phyloP scores from a whole-genome alignment of 2,797 vertebrate species.

The Calcarius lapponicus region DNA sequence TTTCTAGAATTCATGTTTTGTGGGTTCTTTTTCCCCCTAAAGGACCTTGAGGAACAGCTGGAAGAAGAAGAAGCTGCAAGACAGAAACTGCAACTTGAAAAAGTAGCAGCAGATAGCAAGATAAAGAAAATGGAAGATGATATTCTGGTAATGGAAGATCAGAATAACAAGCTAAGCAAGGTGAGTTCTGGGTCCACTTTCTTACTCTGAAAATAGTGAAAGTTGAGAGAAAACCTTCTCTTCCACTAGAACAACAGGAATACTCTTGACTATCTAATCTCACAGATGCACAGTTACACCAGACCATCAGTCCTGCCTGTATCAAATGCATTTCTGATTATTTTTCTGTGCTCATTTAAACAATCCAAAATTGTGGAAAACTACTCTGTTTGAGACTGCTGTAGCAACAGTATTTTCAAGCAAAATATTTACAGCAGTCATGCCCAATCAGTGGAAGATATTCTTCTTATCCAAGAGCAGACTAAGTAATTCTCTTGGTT shows the following conservation, averaged over 20 bases:
- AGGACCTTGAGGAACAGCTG: conserved; percentile 95
- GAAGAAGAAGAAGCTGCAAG: conserved; percentile 94
- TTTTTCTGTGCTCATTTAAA: neutral
- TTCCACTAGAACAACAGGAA: neutral
- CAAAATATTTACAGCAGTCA: neutral
- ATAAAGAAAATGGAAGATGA: conserved; percentile 97
- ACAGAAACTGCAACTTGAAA: conserved; percentile 95
- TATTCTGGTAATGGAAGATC: conserved; percentile 92
- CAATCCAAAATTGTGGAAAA: neutral
- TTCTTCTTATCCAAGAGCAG: neutral
- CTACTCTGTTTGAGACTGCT: neutral
- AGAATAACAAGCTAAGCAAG: conserved; percentile 93
- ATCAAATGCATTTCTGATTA: neutral
- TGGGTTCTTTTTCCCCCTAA: neutral
- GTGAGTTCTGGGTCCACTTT: conserved; percentile 63
- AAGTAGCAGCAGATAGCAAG: conserved; percentile 92
- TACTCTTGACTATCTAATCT: neutral
- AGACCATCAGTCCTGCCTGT: neutral
- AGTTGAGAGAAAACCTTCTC: neutral
- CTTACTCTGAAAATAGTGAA: neutral
- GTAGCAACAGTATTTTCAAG: neutral
- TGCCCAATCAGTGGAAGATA: neutral
- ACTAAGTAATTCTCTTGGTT: neutral
- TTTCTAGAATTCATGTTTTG: neutral
- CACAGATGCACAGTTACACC: neutral